Conservation (phyloP, 1,140 invertebrate species). For the Megalopta genalis region DNA sequence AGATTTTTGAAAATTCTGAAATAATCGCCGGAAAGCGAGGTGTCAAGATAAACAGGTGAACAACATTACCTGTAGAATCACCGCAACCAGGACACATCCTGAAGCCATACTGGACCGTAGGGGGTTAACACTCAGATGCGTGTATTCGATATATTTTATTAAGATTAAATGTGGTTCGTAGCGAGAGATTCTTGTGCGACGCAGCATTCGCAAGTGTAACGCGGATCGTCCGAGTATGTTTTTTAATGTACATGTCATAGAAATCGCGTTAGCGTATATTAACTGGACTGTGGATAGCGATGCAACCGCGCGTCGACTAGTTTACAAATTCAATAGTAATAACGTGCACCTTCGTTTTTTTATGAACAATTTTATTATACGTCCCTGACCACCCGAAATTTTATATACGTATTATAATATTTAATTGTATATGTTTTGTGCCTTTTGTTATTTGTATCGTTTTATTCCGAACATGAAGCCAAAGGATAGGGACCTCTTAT, state of each 20-base stretch:
- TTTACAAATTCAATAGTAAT: too few species aligned
- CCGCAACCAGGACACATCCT: too few species aligned
- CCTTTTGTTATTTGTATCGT: background rate
- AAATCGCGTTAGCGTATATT: slow-evolving; percentile 1
- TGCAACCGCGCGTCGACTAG: background rate
- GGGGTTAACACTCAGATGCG: slow-evolving; percentile 25
- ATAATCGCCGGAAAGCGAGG: too few species aligned
- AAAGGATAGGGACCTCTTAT: background rate
- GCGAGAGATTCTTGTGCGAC: slow-evolving; percentile 34
- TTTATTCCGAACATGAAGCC: background rate
- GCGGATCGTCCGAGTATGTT: slow-evolving; percentile 39
- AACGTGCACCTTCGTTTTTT: background rate
- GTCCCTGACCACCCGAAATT: background rate
- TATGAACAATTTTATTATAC: background rate
- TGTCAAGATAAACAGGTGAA: too few species aligned
- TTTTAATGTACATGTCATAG: slow-evolving; percentile 28
- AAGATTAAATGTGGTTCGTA: slow-evolving; percentile 55
- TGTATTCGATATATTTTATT: slow-evolving; percentile 49
- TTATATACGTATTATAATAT: background rate
- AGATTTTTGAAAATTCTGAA: too few species aligned
- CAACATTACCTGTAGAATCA: too few species aligned
- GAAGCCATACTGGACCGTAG: slow-evolving; percentile 4
- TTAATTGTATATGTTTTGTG: background rate
- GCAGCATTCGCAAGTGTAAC: slow-evolving; percentile 18
- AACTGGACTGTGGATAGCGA: background rate